Conservation (phyloP, 2,113 vertebrate species). For the Danionella cerebrum region DNA sequence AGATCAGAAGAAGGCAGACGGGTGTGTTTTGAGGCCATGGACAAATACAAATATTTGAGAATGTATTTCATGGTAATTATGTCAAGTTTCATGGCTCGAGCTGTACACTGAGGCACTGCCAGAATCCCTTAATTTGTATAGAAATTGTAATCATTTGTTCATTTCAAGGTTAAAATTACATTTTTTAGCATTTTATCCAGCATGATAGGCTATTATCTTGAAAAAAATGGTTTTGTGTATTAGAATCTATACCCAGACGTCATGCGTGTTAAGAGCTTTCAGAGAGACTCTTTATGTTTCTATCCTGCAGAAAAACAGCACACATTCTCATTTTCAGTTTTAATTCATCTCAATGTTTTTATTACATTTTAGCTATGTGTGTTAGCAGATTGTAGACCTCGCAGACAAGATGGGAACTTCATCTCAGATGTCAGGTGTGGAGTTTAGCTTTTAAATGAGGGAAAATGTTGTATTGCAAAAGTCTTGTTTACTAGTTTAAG, state of each 20-base stretch:
- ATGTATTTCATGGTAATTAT: slow-evolving; percentile 99
- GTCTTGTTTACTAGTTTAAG: no score
- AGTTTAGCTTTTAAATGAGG: no score
- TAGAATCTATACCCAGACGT: slow-evolving; percentile 81
- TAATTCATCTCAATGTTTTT: slow-evolving; percentile 6
- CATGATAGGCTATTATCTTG: slow-evolving; percentile 99
- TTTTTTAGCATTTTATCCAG: slow-evolving; percentile 99
- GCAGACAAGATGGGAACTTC: no score
- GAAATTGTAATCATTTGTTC: slow-evolving; percentile 99
- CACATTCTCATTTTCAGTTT: slow-evolving; percentile 43
- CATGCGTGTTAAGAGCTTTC: slow-evolving; percentile 80
- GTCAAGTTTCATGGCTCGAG: slow-evolving; percentile 99
- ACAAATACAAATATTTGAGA: slow-evolving; percentile 99
- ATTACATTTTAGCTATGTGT: slow-evolving; percentile 42
- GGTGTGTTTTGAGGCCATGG: slow-evolving; percentile 73
- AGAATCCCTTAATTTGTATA: slow-evolving; percentile 99
- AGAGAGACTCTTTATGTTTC: slow-evolving; percentile 71
- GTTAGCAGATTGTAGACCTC: slow-evolving; percentile 17
- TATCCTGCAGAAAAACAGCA: slow-evolving; percentile 62
- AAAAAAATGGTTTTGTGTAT: slow-evolving; percentile 99
- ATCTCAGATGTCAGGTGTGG: no score
- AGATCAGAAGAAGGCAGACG: slow-evolving; percentile 62
- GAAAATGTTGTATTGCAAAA: no score
- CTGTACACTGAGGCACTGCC: slow-evolving; percentile 94
- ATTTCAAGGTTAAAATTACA: slow-evolving; percentile 99